Conservation (phyloP, 2,113 vertebrate genomes). For the Macroglossus sobrinus region DNA sequence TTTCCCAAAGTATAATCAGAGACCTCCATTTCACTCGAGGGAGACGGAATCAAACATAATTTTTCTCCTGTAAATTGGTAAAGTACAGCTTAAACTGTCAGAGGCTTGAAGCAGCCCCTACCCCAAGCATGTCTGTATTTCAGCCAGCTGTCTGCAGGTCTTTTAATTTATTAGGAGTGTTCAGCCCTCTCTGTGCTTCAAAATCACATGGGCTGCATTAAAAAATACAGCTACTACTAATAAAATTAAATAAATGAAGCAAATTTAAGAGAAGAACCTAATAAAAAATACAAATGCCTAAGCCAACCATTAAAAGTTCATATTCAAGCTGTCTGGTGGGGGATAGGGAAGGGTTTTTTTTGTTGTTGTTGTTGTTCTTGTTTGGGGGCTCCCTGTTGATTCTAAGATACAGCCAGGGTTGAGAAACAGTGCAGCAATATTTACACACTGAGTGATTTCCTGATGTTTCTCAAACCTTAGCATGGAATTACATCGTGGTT, state of each 20-base stretch:
- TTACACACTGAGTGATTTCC: not conserved
- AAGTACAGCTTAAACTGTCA: not conserved
- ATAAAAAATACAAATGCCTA: not conserved
- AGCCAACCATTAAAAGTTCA: conserved; percentile 12
- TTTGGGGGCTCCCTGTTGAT: not conserved
- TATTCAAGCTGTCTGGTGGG: not conserved
- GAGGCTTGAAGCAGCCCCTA: not conserved
- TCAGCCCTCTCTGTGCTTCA: not conserved
- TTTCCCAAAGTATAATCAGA: not conserved
- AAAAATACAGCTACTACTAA: not conserved
- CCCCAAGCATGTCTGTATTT: not conserved
- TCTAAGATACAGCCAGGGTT: not conserved
- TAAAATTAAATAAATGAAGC: not conserved
- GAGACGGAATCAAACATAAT: not conserved
- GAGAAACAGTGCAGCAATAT: not conserved
- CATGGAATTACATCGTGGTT: not conserved
- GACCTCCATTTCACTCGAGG: not conserved
- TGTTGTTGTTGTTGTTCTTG: not conserved
- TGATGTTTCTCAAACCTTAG: not conserved
- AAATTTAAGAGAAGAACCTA: not conserved
- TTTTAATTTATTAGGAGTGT: not conserved
- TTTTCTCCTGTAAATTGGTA: not conserved
- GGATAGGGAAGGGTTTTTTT: not conserved
- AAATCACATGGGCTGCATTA: not conserved
- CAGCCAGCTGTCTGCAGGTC: not conserved